phyloP scores from a whole-genome alignment of 2,113 vertebrate genomes.

The Microtus oregoni region DNA sequence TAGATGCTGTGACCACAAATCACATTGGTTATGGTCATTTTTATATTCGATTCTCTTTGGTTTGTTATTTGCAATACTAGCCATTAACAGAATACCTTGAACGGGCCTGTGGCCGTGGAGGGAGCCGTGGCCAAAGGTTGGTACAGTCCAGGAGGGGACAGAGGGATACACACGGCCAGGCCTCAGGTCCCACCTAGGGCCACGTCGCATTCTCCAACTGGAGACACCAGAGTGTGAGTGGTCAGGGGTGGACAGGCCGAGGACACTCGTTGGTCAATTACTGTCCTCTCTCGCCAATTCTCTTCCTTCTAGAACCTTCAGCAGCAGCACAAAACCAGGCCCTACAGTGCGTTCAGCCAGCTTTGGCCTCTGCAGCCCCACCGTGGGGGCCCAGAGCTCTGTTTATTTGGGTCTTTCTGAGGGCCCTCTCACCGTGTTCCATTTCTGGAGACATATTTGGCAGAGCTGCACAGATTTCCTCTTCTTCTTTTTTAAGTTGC shows the following conservation, averaged over 20 bases:
- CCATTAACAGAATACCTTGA: not conserved
- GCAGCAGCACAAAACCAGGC: not conserved
- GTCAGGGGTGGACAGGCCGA: not conserved
- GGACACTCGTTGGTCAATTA: not conserved
- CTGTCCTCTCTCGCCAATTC: not conserved
- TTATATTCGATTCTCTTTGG: rapidly evolving
- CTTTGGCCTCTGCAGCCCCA: not conserved
- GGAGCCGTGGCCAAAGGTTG: rapidly evolving
- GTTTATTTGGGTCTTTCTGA: not conserved
- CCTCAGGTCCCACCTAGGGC: not conserved
- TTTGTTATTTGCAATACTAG: not conserved
- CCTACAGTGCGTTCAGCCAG: rapidly evolving
- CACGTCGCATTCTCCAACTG: rapidly evolving
- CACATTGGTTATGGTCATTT: not conserved
- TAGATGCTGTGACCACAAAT: not conserved
- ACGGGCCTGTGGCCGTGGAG: rapidly evolving
- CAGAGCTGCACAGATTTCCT: not conserved
- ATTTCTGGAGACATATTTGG: not conserved
- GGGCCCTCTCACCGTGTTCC: not conserved
- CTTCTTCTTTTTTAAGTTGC: conserved; percentile 7
- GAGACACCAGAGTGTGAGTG: not conserved
- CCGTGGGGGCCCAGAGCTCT: not conserved
- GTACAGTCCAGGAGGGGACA: not conserved
- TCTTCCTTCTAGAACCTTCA: not conserved
- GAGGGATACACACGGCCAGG: not conserved